Base-by-base conservation (phyloP, 1,140 invertebrate species). In the Episyrphus balteatus region DNA sequence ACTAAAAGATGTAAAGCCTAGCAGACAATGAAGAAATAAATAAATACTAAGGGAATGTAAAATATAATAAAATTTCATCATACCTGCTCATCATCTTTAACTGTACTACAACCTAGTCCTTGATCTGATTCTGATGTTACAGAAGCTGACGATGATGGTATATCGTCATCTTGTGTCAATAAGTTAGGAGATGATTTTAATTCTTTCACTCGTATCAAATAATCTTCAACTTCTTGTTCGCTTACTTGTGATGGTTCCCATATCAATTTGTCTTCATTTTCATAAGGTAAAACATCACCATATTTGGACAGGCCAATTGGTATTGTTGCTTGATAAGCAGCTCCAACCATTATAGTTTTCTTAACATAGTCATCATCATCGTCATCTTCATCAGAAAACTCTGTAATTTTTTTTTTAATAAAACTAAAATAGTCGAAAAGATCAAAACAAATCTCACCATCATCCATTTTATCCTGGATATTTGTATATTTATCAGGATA, bases 251-350 rank as follows among this genome's bases (percentile, higher is more conserved):
- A 77, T 2, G 92, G 92, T 69, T 92, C 86, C 93, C 93, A 98
- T 2, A 97, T 70, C 47, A 96, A 73, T 69, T 92, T 89, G 65
- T 97, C 93, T 69, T 95, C 90, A 74, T 96, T 96, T 73, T 97
- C 92, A 71, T 97, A 96, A 1, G 92, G 91, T 51, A 89, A 74
- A 5, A 86, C 86, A 73, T 94, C 90, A 61, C 90, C 92, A 72
- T 96, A 95, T 60, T 82, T 83, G 59, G 83, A 86, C 5, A 96
- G 71, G 15, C 88, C 91, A 68, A 92, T 89, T 2, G 93, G 92
- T 59, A 98, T 92, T 47, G 79, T 78, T 14, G 92, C 93, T 73
- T 98, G 93, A 67, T 88, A 97, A 61, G 93, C 88, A 55, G 82
- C 82, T 21, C 93, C 93, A 19, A 98, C 92, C 88, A 96, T 95